Base-by-base conservation (phyloP, 2,113 vertebrate genomes). In the Mormoops blainvillei region DNA sequence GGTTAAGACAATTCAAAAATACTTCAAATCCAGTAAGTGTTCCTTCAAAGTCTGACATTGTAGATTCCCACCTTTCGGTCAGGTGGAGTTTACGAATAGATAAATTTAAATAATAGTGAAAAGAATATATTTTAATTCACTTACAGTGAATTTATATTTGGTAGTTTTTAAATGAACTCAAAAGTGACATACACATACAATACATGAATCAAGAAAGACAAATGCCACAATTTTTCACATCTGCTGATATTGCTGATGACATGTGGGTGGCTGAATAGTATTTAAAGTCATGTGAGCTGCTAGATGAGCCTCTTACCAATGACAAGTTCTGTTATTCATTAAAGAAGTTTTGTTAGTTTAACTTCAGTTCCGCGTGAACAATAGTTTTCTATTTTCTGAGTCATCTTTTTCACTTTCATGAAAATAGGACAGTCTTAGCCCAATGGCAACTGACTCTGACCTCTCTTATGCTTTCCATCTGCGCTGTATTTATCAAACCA, bases 391-490 rank as follows among this genome's bases (percentile, higher is more conserved):
- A 78, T 87, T 94, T 97, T 97, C 85, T 71, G 56, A 92, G 52
- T 80, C 81, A 82, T 92, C 90, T 85, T 94, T 95, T 77, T 77
- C 10, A 5, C 74, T 94, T 89, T 71, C 19, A 36, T 96, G 70
- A 91, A 96, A 94, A 91, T 70, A 94, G 74, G 68, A 71, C 73
- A 96, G 14, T 80, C 68, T 91, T 38, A 94, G 78, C 54, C 77
- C 43, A 81, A 45, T 93, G 86, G 86, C 93, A 95, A 63, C 28
- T 0, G 24, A 38, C 88, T 94, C 76, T 94, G 95, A 96, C 89
- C 91, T 97, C 70, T 96, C 89, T 94, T 93, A 94, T 73, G 58
- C 16, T 87, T 96, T 93, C 95, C 88, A 81, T 97, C 93, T 96
- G 91, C 24, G 84, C 52, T 63, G 48, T 76, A 96, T 97, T 95